phyloP scores from a whole-genome alignment of 2,797 vertebrate genomes.

The Rhincodon typus region DNA sequence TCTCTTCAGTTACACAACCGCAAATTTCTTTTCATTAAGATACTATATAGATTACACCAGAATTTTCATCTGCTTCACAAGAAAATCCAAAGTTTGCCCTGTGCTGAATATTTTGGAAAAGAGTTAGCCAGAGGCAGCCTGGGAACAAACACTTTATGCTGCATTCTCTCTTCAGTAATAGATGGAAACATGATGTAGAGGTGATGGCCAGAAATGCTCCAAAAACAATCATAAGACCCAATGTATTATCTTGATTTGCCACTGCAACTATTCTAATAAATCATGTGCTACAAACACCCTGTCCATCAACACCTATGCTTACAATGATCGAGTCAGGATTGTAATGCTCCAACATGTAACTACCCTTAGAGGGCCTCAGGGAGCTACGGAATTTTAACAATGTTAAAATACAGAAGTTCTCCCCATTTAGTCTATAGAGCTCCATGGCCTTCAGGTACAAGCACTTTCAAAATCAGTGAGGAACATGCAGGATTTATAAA shows the following conservation, averaged over 20 bases:
- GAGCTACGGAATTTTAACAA: background rate
- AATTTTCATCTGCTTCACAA: background rate
- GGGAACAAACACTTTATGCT: background rate
- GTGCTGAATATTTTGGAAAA: background rate
- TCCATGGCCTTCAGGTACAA: background rate
- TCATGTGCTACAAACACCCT: background rate
- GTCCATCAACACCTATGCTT: background rate
- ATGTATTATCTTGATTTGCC: background rate
- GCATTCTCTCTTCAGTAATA: background rate
- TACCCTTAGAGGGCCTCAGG: slow-evolving; percentile 26
- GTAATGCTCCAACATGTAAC: background rate
- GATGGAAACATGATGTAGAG: background rate
- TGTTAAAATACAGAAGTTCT: background rate
- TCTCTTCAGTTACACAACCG: background rate
- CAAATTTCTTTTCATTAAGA: background rate
- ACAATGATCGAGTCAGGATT: background rate
- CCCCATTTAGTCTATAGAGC: background rate
- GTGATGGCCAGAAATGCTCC: background rate
- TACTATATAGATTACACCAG: background rate
- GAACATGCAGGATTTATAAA: background rate
- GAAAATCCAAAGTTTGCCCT: background rate
- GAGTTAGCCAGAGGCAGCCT: background rate
- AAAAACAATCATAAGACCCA: background rate
- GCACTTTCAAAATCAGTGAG: background rate
- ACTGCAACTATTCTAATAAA: background rate